Base-by-base conservation (phyloP, 2,888 invertebrate species). In the Dasypolia templi region DNA sequence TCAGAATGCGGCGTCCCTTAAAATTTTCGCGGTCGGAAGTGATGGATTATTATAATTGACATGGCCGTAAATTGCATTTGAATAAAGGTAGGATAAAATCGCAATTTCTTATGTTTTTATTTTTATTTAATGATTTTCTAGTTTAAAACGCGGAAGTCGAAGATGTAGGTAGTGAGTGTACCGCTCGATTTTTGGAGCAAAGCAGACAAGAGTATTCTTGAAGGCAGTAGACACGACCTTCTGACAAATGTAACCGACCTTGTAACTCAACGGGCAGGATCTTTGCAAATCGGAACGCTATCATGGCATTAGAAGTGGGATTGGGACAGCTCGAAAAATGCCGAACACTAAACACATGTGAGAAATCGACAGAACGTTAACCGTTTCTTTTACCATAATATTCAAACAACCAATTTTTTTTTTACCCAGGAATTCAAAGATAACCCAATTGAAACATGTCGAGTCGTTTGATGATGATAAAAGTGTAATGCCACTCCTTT, bases 201-300 rank as follows among this genome's bases (percentile, higher is more conserved):
- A 61, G 46, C 44, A 42, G 19, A 53, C 75, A 75, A 62, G 66
- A 77, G 59, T 61, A 58, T 44, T 44, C 58, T 66, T 80, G 79
- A 79, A 83, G 83, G 83, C 65, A 29, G 70, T 46, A 73, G 79
- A 79, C 68, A 55, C 53, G 51, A 69, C 73, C 66, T 79, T 83
- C 80, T 68, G 56, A 65, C 65, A 51, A 77, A 76, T 67, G 19
- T 63, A 70, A 53, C 67, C n/a, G 58, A 44, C 58, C 14, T 63
- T 49, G 42, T 59, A 53, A 53, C 72, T 69, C 29, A 55, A 32
- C 35, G 14, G 17, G 49, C 56, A 68, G 51, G 46, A 69, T 72
- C 64, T 35, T 65, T 69, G 22, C 42, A 58, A 55, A 70, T 70
- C 53, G 66, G 58, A 46, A 55, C 49, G 62, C 58, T 67, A 59